Conservation (phyloP, 2,888 invertebrate species). For the Cantharis rustica region DNA sequence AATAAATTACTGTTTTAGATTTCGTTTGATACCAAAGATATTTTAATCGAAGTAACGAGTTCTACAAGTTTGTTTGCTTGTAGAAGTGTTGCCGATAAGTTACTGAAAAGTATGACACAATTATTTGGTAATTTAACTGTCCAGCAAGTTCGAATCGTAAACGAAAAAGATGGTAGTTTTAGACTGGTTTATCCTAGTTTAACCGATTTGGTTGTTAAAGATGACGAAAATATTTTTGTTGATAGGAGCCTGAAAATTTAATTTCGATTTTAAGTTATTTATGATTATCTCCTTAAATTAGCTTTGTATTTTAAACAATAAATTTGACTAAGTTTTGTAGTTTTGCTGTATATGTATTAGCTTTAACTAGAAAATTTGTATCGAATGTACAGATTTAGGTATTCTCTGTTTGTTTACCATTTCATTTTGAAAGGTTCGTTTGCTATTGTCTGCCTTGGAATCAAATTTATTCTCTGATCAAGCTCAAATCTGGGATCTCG, state of each 20-base stretch:
- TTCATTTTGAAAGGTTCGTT: too few relatives aligned
- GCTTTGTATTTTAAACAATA: not conserved
- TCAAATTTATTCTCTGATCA: too few relatives aligned
- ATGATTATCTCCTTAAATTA: not conserved
- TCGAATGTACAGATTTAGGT: too few relatives aligned
- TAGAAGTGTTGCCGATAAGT: constrained; percentile 68
- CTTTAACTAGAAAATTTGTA: too few relatives aligned
- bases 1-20: constrained; percentile 60
- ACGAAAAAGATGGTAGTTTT: constrained; percentile 67
- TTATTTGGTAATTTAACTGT: constrained; percentile 57
- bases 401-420: too few relatives aligned
- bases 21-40: constrained; percentile 65
- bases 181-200: constrained; percentile 81
- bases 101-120: constrained; percentile 67
- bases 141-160: constrained; percentile 71
- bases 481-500: too few relatives aligned
- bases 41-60: constrained; percentile 80
- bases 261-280: not conserved
- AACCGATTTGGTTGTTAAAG: constrained; percentile 67
- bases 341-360: too few relatives aligned
- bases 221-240: constrained; percentile 21
- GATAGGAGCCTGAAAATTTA: constrained; percentile 16
- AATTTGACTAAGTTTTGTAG: not conserved
- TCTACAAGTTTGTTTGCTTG: constrained; percentile 67
- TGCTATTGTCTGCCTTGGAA: too few relatives aligned